Evolutionary conservation across 1,140 invertebrate genomes (phyloP), one percentile per base, ranked within the genome.

Genomic region (Drosophila asahinai): DNA sequence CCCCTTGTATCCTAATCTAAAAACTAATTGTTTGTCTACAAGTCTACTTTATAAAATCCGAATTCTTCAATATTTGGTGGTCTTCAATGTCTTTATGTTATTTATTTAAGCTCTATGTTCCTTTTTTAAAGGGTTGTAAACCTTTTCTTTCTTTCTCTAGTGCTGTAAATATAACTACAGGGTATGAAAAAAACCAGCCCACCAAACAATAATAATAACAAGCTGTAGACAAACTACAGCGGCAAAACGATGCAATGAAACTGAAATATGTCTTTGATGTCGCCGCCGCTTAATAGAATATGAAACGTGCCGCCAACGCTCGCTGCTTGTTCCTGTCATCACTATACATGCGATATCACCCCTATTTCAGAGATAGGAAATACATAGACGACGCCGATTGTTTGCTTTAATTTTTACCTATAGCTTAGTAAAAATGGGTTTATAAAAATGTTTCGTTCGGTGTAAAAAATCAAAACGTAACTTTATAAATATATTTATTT

Each of bases 241-340:
- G 70, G 57, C 73, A 84, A 83, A 38, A 48, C 67, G 62, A 80
- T 65, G 77, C 84, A 83, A 66, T 72, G 48, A 83, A 91, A 90
- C 79, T 63, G 58, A 86, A 86, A 82, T 86, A 77, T 75, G 67
- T 74, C 80, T 91, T 91, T 91, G 86, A 91, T 83, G 80, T 86
- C 42, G 82, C 86, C 86, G 86, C 82, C 71, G 65, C 80, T 72
- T 77, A 83, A 86, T 74, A 54, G 80, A 75, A 91, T 81, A 86
- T 83, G 65, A 83, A 91, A 91, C 81, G 80, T 81, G 80, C 86
- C 82, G 86, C 80, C 80, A 73, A 78, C 79, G 71, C 67, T 42
- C 11, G 27, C 27, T 12, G 49, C 48, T 49, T 66, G 58, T 43
- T 55, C 38, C 48, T 54, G 52, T 54, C 27, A 15, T n/a, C 15